A percentile compares a stretch with the other conserved stretches of the same genome.
phyloP scores from a whole-genome alignment of 1,140 invertebrate genomes.

The Stegodyphus mimosarum region DNA sequence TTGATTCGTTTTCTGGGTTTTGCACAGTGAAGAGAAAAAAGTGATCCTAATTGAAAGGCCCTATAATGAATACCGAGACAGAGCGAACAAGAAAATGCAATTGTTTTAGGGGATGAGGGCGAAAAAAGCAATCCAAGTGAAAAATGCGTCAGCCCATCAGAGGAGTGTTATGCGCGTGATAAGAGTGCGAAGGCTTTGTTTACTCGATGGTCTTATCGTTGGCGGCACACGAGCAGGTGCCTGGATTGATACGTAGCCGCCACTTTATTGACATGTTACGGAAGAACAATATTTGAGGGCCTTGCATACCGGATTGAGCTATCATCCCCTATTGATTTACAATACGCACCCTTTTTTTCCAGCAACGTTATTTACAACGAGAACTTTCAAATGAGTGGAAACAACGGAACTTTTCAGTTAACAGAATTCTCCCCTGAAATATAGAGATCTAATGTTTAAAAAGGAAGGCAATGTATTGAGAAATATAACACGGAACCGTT shows the following conservation, averaged over 20 bases:
- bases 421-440: too few species aligned
- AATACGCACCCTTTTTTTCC: constrained; percentile 20
- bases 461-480: too few species aligned
- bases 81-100: not conserved
- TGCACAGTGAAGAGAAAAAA: not conserved
- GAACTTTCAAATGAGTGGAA: not conserved
- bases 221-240: constrained; percentile 26
- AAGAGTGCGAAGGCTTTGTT: constrained; percentile 29
- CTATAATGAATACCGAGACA: constrained; percentile 42
- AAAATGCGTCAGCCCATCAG: not conserved
- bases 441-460: too few species aligned
- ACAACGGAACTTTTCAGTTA: too few species aligned
- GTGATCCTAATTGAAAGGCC: constrained; percentile 22
- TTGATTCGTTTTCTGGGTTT: not conserved
- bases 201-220: constrained; percentile 35
- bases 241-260: constrained; percentile 42
- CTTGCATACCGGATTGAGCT: constrained; percentile 49
- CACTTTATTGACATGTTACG: constrained; percentile 40
- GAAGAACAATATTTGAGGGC: constrained; percentile 42
- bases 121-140: not conserved
- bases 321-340: constrained; percentile 41
- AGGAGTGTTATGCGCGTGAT: constrained; percentile 30
- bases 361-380: constrained; percentile 7
- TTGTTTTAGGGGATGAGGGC: constrained; percentile 27
- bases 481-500: too few species aligned